phyloP scores from a whole-genome alignment of 2,797 vertebrate genomes.

The Iguana delicatissima region DNA sequence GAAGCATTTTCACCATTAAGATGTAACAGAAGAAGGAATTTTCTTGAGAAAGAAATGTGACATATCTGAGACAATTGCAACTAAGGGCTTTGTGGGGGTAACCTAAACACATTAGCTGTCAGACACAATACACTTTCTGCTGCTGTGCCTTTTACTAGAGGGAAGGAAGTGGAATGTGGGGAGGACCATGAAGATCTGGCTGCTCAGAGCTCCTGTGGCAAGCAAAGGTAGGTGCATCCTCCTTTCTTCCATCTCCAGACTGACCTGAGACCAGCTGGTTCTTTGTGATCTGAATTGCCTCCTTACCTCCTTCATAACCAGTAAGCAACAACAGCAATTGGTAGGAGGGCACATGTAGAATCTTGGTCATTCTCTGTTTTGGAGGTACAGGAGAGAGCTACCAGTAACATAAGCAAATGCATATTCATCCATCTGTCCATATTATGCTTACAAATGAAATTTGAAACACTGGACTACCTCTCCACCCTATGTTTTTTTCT shows the following conservation, averaged over 20 bases:
- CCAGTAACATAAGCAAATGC: not conserved
- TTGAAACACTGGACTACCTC: not conserved
- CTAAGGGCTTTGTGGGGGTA: not conserved
- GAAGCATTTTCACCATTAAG: constrained; percentile 13
- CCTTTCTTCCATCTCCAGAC: too few relatives aligned
- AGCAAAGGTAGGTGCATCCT: too few relatives aligned
- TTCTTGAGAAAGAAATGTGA: constrained; percentile 45
- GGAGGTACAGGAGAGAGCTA: not conserved
- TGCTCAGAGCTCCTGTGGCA: too few relatives aligned
- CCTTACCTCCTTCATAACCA: too few relatives aligned
- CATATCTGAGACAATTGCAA: constrained; percentile 1
- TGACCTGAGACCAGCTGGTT: too few relatives aligned
- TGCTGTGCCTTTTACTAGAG: too few relatives aligned
- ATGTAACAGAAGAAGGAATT: constrained; percentile 39
- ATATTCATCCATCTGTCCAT: not conserved
- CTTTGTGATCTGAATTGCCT: too few relatives aligned
- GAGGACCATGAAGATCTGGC: too few relatives aligned
- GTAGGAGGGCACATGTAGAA: too few relatives aligned
- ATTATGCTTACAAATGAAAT: not conserved
- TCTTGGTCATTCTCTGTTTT: not conserved
- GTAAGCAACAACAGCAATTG: too few relatives aligned
- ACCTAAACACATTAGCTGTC: not conserved
- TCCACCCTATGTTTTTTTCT: not conserved
- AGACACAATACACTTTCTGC: constrained; percentile 33
- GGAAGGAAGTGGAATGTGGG: too few relatives aligned